Evolutionary conservation across 2,888 invertebrate species (phyloP).

Genomic region (Odontothrips loti): DNA sequence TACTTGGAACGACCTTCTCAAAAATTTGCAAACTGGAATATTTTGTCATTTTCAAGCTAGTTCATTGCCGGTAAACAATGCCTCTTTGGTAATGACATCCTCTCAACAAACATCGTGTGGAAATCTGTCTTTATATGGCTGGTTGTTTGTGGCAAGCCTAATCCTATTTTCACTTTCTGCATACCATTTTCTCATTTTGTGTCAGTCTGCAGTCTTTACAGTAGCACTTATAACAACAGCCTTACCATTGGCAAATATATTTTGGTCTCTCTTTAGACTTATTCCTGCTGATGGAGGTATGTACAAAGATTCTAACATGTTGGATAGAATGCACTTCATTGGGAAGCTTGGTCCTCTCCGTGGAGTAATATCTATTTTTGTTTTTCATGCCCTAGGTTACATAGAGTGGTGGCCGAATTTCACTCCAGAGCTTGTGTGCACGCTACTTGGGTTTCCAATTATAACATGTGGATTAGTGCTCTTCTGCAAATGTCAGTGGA

Average conservation of each 20-base stretch:
- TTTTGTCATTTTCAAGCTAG: slow-evolving; percentile 44
- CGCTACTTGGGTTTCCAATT: slow-evolving; percentile 56
- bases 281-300: slow-evolving; percentile 46
- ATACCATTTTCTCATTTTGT: slow-evolving; percentile 52
- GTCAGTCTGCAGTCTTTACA: slow-evolving; percentile 56
- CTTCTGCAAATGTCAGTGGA: slow-evolving; percentile 52
- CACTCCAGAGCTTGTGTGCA: slow-evolving; percentile 58
- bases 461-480: slow-evolving; percentile 53
- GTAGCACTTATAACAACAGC: slow-evolving; percentile 53
- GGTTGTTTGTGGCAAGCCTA: slow-evolving; percentile 52
- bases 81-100: slow-evolving; percentile 28
- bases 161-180: slow-evolving; percentile 50
- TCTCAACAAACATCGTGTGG: slow-evolving; percentile 38
- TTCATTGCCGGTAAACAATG: neutral
- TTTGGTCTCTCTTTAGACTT: slow-evolving; percentile 56
- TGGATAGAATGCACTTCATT: neutral
- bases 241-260: slow-evolving; percentile 54
- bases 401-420: slow-evolving; percentile 55
- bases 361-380: slow-evolving; percentile 13
- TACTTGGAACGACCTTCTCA: slow-evolving; percentile 43
- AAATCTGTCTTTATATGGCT: slow-evolving; percentile 46
- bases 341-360: neutral
- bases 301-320: slow-evolving; percentile 7
- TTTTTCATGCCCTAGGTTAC: slow-evolving; percentile 45
- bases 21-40: slow-evolving; percentile 45